Evolutionary conservation across 2,797 vertebrate species (phyloP), one percentile per base, ranked within the genome.

Genomic region (Loriculus beryllinus): DNA sequence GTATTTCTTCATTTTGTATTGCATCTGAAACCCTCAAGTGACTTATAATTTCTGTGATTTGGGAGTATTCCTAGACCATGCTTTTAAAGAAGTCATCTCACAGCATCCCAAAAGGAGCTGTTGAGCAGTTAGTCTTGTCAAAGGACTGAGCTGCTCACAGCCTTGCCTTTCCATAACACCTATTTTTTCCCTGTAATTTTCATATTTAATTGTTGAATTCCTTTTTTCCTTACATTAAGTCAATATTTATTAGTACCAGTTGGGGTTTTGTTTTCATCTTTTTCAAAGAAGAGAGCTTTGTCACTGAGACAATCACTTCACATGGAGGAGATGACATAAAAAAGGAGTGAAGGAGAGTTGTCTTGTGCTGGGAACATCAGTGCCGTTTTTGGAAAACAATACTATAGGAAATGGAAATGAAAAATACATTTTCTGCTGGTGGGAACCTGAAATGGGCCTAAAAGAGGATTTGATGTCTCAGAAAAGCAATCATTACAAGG

Each of bases 401-500:
- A 69, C 76, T 91, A 63, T 90, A 90, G 91, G 82, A 95, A 95
- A 91, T 95, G 64, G 88, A 84, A 91, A 92, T 94, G 62, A 93
- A 93, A 95, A 93, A 93, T 71, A 87, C 12, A 4, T 95, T 96
- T 96, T 75, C 67, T 93, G 92, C 89, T 94, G 84, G 79, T 92
- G 94, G 95, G 95, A 96, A 83, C 91, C 95, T 82, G 82, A 95
- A 96, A 96, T 74, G 87, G 93, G 89, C 92, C 92, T 97, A 83
- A 90, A 80, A 92, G 91, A 94, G 91, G 93, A 96, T 96, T 79
- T 95, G 82, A 29, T 83, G 63, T 83, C 92, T 94, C 87, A 81
- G 80, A 83, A 94, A 96, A 96, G 87, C 89, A 87, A 86, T 94
- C 65, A 88, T 92, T 90, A 48, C 77, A 37, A 59, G 90, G 63